Evolutionary conservation across 2,797 vertebrate genomes (phyloP).

Genomic region (Pangasius macronema): DNA sequence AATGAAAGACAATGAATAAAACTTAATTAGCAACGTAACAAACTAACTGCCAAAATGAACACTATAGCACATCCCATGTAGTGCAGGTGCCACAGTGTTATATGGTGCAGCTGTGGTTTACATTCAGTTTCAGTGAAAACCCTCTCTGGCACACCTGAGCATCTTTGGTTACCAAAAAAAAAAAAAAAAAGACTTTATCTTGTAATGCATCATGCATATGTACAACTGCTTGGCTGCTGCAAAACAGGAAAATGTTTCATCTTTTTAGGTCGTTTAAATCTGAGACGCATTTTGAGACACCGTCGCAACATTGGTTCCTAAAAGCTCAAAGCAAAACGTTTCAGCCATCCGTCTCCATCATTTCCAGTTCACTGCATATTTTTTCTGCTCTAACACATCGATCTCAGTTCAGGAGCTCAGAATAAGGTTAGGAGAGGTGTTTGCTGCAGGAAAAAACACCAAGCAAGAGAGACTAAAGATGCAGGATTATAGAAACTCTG

Average conservation of each 20-base stretch:
- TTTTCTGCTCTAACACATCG: neutral
- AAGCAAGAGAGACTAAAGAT: neutral
- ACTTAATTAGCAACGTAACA: neutral
- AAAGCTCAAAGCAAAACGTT: neutral
- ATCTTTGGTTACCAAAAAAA: neutral
- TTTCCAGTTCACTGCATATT: neutral
- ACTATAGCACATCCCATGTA: neutral
- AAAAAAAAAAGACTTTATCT: neutral
- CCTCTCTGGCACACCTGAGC: neutral
- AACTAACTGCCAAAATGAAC: neutral
- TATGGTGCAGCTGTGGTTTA: slow-evolving; percentile 15
- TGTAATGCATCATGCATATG: neutral
- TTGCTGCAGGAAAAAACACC: neutral
- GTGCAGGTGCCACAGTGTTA: neutral
- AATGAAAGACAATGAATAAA: neutral
- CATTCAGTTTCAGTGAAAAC: neutral
- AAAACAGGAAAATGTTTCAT: neutral
- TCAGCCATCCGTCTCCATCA: neutral
- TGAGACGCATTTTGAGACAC: neutral
- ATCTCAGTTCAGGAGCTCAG: neutral
- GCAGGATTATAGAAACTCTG: neutral
- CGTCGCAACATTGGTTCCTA: neutral
- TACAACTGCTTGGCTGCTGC: neutral
- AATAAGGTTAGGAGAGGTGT: neutral
- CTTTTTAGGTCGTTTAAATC: neutral